Percentiles rank a stretch among this genome's conserved stretches.
Conservation (phyloP, 2,113 vertebrate genomes). For the Fregata magnificens region DNA sequence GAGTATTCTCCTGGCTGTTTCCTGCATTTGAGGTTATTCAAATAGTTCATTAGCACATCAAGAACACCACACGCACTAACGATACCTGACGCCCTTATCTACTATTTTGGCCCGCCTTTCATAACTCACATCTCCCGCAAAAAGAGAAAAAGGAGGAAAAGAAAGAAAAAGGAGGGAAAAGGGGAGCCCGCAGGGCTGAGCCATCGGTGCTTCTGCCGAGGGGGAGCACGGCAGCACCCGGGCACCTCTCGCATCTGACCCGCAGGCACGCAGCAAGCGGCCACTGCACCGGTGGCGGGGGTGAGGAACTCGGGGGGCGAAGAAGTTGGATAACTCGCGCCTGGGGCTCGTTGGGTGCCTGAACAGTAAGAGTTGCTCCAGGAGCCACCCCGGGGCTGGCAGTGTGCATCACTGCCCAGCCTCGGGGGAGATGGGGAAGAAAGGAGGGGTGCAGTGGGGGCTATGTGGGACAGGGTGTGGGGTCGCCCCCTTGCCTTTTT, state of each 20-base stretch:
- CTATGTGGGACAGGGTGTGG: not conserved
- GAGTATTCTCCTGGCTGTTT: slow-evolving; percentile 53
- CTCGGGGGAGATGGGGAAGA: not conserved
- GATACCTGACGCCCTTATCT: slow-evolving; percentile 42
- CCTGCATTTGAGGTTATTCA: slow-evolving; percentile 59
- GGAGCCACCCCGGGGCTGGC: not conserved
- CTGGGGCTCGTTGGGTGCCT: not conserved
- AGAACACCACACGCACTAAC: slow-evolving; percentile 18
- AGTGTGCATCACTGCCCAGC: not conserved
- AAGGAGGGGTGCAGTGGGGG: not conserved
- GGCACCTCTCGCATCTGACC: not conserved
- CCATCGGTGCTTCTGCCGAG: rapidly evolving
- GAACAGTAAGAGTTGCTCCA: not conserved
- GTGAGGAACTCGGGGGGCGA: rapidly evolving
- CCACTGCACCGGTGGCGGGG: rapidly evolving
- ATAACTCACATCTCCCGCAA: not conserved
- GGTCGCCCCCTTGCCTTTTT: not conserved
- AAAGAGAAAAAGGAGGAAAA: not conserved
- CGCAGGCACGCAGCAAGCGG: not conserved
- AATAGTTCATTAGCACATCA: slow-evolving; percentile 40
- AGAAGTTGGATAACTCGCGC: not conserved
- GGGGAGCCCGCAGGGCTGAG: not conserved
- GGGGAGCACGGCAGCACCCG: not conserved
- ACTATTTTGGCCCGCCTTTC: not conserved
- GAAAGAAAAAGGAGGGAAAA: not conserved